A percentile compares a stretch with the other conserved stretches of the same genome.
Evolutionary conservation across 2,113 vertebrate genomes (phyloP).

Genomic region (Bufo gargarizans): DNA sequence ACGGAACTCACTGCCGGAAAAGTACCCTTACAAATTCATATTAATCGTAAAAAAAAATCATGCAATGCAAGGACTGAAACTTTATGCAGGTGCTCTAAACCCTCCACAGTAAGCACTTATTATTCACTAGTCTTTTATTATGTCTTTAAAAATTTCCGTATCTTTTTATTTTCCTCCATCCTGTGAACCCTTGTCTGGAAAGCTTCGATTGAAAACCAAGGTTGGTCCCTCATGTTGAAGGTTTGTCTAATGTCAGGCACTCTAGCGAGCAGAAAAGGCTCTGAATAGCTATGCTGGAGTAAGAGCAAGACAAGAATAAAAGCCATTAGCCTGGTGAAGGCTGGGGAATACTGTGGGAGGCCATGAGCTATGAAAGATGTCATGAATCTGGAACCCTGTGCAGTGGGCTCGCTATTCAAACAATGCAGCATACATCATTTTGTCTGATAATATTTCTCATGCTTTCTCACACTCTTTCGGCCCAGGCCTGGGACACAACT

Average conservation of each 20-base stretch:
- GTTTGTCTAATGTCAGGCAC: not conserved
- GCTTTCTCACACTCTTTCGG: slow-evolving; percentile 64
- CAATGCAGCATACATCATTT: slow-evolving; percentile 73
- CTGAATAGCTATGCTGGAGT: slow-evolving; percentile 50
- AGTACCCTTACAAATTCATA: too few species aligned
- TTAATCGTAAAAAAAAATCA: too few species aligned
- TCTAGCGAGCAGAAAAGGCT: slow-evolving; percentile 10
- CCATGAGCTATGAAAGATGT: slow-evolving; percentile 71
- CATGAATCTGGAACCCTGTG: slow-evolving; percentile 81
- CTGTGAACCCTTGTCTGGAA: not conserved
- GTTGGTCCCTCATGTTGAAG: not conserved
- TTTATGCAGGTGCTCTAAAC: too few species aligned
- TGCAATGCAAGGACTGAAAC: too few species aligned
- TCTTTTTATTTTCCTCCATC: not conserved
- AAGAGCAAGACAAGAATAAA: slow-evolving; percentile 61
- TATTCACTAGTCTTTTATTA: slow-evolving; percentile 42
- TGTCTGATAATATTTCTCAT: slow-evolving; percentile 59
- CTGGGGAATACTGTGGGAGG: slow-evolving; percentile 85
- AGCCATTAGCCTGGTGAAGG: slow-evolving; percentile 60
- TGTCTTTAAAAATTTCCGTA: not conserved
- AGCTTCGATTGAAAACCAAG: not conserved
- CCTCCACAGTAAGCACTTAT: slow-evolving; percentile 27
- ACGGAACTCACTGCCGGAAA: too few species aligned
- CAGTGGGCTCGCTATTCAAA: slow-evolving; percentile 86
- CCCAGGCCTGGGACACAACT: slow-evolving; percentile 60